phyloP scores from a whole-genome alignment of 2,888 invertebrate genomes.

The Leptopilina drosophilae region DNA sequence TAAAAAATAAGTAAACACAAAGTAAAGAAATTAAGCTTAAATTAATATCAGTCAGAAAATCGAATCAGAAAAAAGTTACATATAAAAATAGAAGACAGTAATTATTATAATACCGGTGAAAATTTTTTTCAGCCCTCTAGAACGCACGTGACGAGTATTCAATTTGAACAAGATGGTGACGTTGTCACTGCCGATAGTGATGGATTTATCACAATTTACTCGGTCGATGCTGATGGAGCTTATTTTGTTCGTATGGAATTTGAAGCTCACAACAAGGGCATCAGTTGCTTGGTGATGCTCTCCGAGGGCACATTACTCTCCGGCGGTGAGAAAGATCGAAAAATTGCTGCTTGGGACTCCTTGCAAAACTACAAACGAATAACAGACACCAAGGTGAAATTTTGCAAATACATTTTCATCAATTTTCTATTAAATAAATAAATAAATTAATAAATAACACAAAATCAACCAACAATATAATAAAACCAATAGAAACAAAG shows the following conservation, averaged over 20 bases:
- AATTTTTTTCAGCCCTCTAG: conserved; percentile 83
- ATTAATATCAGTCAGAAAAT: neutral
- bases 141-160: conserved; percentile 90
- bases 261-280: conserved; percentile 92
- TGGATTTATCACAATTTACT: conserved; percentile 94
- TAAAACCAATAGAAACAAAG: too few relatives aligned
- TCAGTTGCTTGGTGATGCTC: conserved; percentile 91
- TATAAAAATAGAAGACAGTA: neutral
- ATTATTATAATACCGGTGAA: conserved; percentile 1
- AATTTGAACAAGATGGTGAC: conserved; percentile 94
- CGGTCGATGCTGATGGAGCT: conserved; percentile 92
- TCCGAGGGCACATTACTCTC: conserved; percentile 94
- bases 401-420: neutral
- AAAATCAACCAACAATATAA: too few relatives aligned
- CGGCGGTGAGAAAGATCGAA: conserved; percentile 93
- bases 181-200: conserved; percentile 95
- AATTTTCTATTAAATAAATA: neutral
- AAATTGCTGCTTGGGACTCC: conserved; percentile 95
- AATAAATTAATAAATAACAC: neutral
- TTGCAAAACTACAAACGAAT: conserved; percentile 93
- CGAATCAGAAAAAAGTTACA: neutral
- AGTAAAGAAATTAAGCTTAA: neutral
- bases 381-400: conserved; percentile 88
- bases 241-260: conserved; percentile 93
- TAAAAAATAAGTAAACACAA: too few relatives aligned